These are phyloP conservation scores for Aspidoscelis tigris DNA, from an alignment of 2,113 vertebrate genomes.

Conservation along the genomic window DNA sequence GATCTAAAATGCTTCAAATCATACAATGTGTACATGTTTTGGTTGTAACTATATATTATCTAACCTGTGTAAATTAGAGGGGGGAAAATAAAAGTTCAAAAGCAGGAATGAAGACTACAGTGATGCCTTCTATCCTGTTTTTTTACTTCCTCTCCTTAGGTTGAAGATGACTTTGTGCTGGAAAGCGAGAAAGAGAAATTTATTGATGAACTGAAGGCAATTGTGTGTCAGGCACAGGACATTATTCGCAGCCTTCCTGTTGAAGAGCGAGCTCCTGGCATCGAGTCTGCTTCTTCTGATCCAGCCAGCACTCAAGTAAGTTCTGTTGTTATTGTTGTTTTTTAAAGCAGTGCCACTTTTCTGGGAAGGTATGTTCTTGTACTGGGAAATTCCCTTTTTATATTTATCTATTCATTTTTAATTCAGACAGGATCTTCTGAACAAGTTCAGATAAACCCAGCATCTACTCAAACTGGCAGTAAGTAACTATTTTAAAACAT, in stretches of 20 bases:
- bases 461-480: conserved; percentile 81
- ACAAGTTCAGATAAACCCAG: conserved; percentile 83
- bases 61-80: background rate
- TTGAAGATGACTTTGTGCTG: conserved; percentile 91
- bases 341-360: background rate
- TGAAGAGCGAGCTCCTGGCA: conserved; percentile 49
- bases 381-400: conserved; percentile 37
- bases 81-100: background rate
- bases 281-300: conserved; percentile 50
- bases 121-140: background rate
- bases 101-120: background rate
- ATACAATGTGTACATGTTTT: background rate
- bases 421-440: conserved; percentile 84
- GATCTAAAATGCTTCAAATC: background rate
- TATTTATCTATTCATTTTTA: conserved; percentile 65
- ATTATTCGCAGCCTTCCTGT: conserved; percentile 74
- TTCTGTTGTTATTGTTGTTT: conserved; percentile 8
- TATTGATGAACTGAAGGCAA: conserved; percentile 84
- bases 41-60: background rate
- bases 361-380: conserved; percentile 36
- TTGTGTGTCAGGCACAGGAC: conserved; percentile 85
- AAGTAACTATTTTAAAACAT: conserved; percentile 70
- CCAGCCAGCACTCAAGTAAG: conserved; percentile 66
- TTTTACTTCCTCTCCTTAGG: conserved; percentile 66
- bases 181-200: conserved; percentile 89